phyloP scores from a whole-genome alignment of 2,113 vertebrate species.

The Thryonomys swinderianus region DNA sequence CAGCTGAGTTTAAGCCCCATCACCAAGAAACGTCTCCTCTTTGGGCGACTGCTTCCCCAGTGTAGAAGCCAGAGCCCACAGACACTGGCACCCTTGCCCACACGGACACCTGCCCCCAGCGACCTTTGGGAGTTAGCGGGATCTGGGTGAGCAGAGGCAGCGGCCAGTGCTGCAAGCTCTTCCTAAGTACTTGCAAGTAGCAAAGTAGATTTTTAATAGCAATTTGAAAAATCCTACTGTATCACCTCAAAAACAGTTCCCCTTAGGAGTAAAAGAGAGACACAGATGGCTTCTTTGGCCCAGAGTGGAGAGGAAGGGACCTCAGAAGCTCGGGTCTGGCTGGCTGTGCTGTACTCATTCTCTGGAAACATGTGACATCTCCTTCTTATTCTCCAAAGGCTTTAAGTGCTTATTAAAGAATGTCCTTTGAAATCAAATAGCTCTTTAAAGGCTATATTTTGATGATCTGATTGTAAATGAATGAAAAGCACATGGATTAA shows the following conservation, averaged over 20 bases:
- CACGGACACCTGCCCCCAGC: not conserved
- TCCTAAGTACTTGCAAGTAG: not conserved
- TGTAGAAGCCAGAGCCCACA: not conserved
- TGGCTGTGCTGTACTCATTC: conserved; percentile 69
- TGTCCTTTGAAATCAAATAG: conserved; percentile 83
- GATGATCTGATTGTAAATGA: conserved; percentile 82
- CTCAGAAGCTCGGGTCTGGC: conserved; percentile 59
- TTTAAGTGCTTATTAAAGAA: conserved; percentile 81
- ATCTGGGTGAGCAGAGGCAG: not conserved
- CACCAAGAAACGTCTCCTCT: not conserved
- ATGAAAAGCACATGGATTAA: conserved; percentile 81
- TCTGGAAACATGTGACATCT: conserved; percentile 78
- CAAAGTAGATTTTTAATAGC: not conserved
- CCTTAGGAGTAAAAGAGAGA: conserved; percentile 53
- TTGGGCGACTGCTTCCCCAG: too few relatives aligned
- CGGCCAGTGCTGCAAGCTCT: not conserved
- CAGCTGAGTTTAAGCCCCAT: not conserved
- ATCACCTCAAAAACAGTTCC: conserved; percentile 56
- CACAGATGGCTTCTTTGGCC: conserved; percentile 61
- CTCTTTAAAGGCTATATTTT: conserved; percentile 80
- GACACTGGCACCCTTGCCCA: not conserved
- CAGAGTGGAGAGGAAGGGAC: conserved; percentile 53
- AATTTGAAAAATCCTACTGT: conserved; percentile 57
- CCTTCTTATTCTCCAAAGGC: conserved; percentile 71
- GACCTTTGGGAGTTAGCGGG: not conserved